Base-by-base conservation (phyloP, 2,113 vertebrate genomes). In the Carassius carassius region DNA sequence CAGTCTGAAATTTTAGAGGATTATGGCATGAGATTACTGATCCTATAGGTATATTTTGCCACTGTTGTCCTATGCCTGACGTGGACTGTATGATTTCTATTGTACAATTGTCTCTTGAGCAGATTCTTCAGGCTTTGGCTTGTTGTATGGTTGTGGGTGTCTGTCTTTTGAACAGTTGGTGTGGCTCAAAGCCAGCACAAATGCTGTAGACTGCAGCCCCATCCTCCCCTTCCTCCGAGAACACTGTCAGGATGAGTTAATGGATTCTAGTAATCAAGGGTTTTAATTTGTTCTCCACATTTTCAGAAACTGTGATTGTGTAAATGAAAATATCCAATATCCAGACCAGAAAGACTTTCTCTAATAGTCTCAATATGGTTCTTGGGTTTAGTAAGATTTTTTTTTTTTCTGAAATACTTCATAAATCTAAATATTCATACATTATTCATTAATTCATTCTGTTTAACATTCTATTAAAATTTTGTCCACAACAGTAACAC, bases 111-210 rank as follows among this genome's bases (percentile, higher is more conserved):
- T 73, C 76, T 82, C 56, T 32, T 78, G 77, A 82, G 62, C 82
- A 82, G 85, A 76, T n/a, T 87, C 56, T 51, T 73, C 44, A 63
- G 81, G 25, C 47, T 69, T 86, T 86, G 82, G 87, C 82, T 74
- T 82, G 47, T 62, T 67, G 73, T 65, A 54, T 78, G 49, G 29
- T 81, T 76, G 82, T 88, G 78, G 82, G 85, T 84, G 87, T 86
- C 80, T 84, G 78, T 78, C 78, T 37, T 79, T 63, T 5, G 82
- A 86, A 86, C 82, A 81, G 85, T 84, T 86, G 87, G 87, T 5
- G 25, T 88, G 87, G 87, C 78, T 74, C 14, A 51, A 82, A 12
- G 81, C 87, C 85, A 88, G 85, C 12, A 56, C 82, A 86, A 86
- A 84, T 86, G 78, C 78, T 74, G 78, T 60, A 73, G 49, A 56